Base-by-base conservation (phyloP, 1,140 invertebrate genomes). In the Lepidurus packardi region DNA sequence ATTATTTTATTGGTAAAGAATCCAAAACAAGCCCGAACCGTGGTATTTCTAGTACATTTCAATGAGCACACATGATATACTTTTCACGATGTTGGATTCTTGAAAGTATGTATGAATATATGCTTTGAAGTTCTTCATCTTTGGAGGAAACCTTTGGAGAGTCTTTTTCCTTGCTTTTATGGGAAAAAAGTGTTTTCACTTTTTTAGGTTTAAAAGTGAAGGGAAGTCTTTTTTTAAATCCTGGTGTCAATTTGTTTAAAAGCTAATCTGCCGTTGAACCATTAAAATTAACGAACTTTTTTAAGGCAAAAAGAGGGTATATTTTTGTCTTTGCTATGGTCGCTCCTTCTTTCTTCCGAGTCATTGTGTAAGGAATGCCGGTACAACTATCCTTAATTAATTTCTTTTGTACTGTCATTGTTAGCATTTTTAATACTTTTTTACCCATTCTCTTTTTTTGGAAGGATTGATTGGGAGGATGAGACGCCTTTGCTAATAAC, bases 101-200 rank as follows among this genome's bases (percentile, higher is more conserved):
- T 16, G 16, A n/a, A n/a, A 7, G 16, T n/a, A 21, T 5, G 0
- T 65, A 65, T 65, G 53, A 65, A 65, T 65, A 65, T 34, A 3
- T 65, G 53, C 53, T 65, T 65, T 65, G 53, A 65, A 65, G 53
- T 65, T 34, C 53, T 65, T 65, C 53, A 65, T 65, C 53, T 65
- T 9, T 34, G 34, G 34, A 2, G 21, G 53, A 65, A 65, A 65
- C 21, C 7, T 9, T 65, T 65, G 6, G 9, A 65, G n/a, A 7
- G 8, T 65, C n/a, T 47, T 47, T 16, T 47, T 6, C 6, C 13
- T 21, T 65, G 6, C 21, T 65, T 65, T 65, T 65, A 5, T 1
- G 13, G 13, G 10, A n/a, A n/a, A n/a, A n/a, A n/a, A n/a, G n/a
- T n/a, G n/a, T n/a, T n/a, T n/a, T n/a, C n/a, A n/a, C n/a, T n/a